Conservation (phyloP, 1,140 invertebrate genomes). For the Brachionus rubens region DNA sequence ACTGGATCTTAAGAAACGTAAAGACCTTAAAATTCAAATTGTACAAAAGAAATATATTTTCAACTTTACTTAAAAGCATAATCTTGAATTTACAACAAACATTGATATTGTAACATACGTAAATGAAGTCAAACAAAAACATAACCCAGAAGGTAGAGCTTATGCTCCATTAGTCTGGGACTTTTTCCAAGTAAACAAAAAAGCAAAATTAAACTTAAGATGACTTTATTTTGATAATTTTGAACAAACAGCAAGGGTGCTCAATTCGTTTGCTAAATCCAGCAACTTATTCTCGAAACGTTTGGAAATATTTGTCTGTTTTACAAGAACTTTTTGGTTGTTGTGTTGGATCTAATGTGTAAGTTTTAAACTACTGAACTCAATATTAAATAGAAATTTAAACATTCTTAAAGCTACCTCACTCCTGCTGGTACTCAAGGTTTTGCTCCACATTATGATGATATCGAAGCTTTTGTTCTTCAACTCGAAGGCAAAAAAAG, state of each 20-base stretch:
- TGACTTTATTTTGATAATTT: conserved; percentile 62
- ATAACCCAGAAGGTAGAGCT: conserved; percentile 73
- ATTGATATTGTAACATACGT: conserved; percentile 82
- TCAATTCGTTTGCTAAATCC: conserved; percentile 88
- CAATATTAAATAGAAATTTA: not conserved
- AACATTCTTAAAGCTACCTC: conserved; percentile 67
- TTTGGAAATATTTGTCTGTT: conserved; percentile 67
- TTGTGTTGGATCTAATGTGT: conserved; percentile 86
- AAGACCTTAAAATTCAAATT: too few relatives aligned
- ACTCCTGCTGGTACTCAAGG: conserved; percentile 93
- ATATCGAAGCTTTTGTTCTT: conserved; percentile 95
- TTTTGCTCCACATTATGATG: conserved; percentile 94
- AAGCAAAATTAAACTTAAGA: too few relatives aligned
- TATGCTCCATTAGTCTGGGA: conserved; percentile 45
- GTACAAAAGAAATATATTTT: too few relatives aligned
- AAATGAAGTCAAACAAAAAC: conserved; percentile 68
- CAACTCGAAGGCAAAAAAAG: conserved; percentile 92
- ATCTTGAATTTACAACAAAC: conserved; percentile 76
- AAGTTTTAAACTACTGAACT: conserved; percentile 51
- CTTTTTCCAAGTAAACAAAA: conserved; percentile 30
- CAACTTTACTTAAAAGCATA: conserved; percentile 60
- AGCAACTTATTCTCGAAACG: conserved; percentile 72
- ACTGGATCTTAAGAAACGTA: conserved; percentile 70
- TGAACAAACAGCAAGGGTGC: conserved; percentile 80
- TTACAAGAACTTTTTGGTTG: conserved; percentile 90